Evolutionary conservation across 2,797 vertebrate genomes (phyloP), one percentile per base, ranked within the genome.

Genomic region (Leuciscus waleckii): DNA sequence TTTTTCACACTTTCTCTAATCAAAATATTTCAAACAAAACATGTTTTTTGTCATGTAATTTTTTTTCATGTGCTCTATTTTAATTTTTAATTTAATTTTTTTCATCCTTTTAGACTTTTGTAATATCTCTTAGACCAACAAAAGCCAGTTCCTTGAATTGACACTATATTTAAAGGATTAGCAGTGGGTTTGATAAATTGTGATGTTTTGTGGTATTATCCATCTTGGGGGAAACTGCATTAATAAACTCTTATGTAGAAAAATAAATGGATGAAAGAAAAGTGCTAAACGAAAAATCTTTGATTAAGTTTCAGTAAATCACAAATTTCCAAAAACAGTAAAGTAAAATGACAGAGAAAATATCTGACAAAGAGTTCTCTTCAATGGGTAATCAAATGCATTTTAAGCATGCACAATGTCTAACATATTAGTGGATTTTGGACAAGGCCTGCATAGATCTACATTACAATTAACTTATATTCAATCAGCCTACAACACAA

Each of bases 201-300:
- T 51, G 9, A 11, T 54, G 29, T 54, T 37, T 75, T 17, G 13
- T 71, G 14, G 14, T 17, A 46, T 26, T 2, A 63, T 61, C 11
- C n/a, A 10, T 26, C 4, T 58, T 6, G 11, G 5, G 17, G 10
- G 21, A 74, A 74, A 32, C n/a, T 19, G 41, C 5, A 4, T 49
- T 14, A 17, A 17, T 35, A 32, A 91, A 91, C 90, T 93, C 89
- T 92, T 91, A 90, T 89, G 91, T 90, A 92, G 88, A 93, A 90
- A 90, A 92, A 94, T 88, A 93, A 90, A 89, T 87, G 90, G 89
- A 91, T 83, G 89, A 89, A 90, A 89, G 90, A 91, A 94, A 94
- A 92, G 93, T 94, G 93, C 93, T 92, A 93, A 91, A 85, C 37
- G 37, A 69, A 85, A 86, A 68, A 92, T 91, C 89, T 91, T 89